Conservation (phyloP, 2,888 invertebrate species). For the Rhaphigaster nebulosa region DNA sequence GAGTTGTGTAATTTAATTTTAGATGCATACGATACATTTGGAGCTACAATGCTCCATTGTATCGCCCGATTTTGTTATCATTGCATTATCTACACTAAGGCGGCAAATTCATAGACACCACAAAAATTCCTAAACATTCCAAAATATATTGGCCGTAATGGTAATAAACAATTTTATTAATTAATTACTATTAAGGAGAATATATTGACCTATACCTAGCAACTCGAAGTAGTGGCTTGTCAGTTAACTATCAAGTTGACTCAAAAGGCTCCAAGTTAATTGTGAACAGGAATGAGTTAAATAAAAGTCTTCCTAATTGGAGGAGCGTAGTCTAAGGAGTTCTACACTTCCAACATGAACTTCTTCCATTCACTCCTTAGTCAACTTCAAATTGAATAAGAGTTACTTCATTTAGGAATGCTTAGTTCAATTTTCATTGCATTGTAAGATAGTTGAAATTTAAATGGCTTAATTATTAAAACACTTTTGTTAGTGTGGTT, state of each 20-base stretch:
- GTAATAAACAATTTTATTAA: not conserved
- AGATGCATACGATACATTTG: too few relatives aligned
- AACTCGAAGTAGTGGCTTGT: not conserved
- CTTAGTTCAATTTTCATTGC: not conserved
- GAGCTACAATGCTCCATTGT: too few relatives aligned
- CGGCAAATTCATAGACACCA: too few relatives aligned
- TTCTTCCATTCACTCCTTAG: conserved; percentile 28
- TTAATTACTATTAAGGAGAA: not conserved
- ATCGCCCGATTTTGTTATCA: too few relatives aligned
- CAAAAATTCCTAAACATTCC: too few relatives aligned
- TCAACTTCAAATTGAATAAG: conserved; percentile 50
- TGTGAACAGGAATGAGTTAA: conserved; percentile 39
- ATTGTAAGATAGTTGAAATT: not conserved
- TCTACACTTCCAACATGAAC: conserved; percentile 40
- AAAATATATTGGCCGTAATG: too few relatives aligned
- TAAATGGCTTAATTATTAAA: not conserved
- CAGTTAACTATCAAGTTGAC: conserved; percentile 17
- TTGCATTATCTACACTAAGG: too few relatives aligned
- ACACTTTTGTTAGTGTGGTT: not conserved
- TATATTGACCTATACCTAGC: not conserved
- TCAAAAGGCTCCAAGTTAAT: conserved; percentile 17
- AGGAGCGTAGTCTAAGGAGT: conserved; percentile 44
- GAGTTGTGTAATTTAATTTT: too few relatives aligned
- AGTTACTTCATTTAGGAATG: conserved; percentile 22
- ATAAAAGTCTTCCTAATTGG: conserved; percentile 38